Evolutionary conservation across 2,888 invertebrate genomes (phyloP), one percentile per base, ranked within the genome.

Genomic region (Oxyteleia sp.): DNA sequence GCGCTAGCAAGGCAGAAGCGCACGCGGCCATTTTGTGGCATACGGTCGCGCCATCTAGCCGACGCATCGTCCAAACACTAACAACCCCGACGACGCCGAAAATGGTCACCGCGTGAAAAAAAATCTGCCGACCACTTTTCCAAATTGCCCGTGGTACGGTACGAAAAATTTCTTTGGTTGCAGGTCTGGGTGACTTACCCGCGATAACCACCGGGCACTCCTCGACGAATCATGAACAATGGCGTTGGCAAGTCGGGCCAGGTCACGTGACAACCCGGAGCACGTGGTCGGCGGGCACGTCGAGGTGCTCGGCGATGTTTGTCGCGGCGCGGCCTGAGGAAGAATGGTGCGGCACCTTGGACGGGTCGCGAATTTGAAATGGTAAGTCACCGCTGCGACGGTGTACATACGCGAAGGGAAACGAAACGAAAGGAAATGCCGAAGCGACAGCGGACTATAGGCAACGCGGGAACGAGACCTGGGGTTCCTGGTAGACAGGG

Each of bases 401-500:
- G 72, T 69, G 79, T 79, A 85, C 79, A 83, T 81, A 74, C 80
- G 71, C 82, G 84, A 85, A 76, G 84, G 85, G 82, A 84, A 79
- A 87, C 86, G 83, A 84, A 82, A 86, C 78, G 82, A 84, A 82
- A 83, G 84, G 76, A 84, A 84, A 74, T 63, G 78, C 82, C 53
- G 81, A 75, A 78, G 72, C 80, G 85, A 72, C 78, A 74, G 74
- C 79, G 79, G 80, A 76, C 74, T 83, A 74, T 68, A 78, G 75
- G 59, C 80, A 75, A 59, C 75, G 55, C 83, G 84, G 85, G 85
- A 86, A 85, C 84, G 80, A 43, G 87, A 75, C 85, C 82, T 80
- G 86, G 89, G 90, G 90, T 92, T 93, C 91, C 91, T 92, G 90
- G 91, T 92, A 88, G 92, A 90, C 92, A 92, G 93, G 93, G 91